Evolutionary conservation across 2,888 invertebrate genomes (phyloP).

Genomic region (Argynnis bischoffii): DNA sequence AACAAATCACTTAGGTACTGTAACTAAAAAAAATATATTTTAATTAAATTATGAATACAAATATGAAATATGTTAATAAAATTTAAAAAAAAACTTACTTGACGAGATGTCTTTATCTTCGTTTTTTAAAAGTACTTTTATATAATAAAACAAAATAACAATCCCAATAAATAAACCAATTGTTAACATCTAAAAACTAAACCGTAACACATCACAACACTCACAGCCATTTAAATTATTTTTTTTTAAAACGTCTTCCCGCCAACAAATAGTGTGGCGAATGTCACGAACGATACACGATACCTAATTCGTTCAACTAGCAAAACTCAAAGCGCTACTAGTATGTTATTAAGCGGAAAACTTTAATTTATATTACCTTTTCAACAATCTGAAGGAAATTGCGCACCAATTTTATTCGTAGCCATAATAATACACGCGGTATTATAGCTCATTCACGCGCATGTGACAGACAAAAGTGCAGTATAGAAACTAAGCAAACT

Average conservation of each 20-base stretch:
- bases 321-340: conserved; percentile 35
- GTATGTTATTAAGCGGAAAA: conserved; percentile 38
- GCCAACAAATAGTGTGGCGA: conserved; percentile 58
- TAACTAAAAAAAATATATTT: background rate
- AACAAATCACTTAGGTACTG: too few relatives aligned
- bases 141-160: conserved; percentile 56
- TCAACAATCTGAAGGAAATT: conserved; percentile 33
- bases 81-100: conserved; percentile 49
- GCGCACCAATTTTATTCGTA: conserved; percentile 41
- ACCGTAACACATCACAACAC: conserved; percentile 67
- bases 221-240: conserved; percentile 51
- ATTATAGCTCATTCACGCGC: conserved; percentile 43
- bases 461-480: conserved; percentile 41
- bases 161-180: conserved; percentile 57
- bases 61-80: background rate
- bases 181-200: conserved; percentile 62
- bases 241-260: conserved; percentile 58
- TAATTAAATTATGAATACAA: background rate
- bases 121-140: conserved; percentile 48
- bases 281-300: conserved; percentile 54
- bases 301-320: conserved; percentile 26
- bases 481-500: conserved; percentile 38
- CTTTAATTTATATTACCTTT: conserved; percentile 36
- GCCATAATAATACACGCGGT: conserved; percentile 38
- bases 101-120: conserved; percentile 38